Base-by-base conservation (phyloP, 53 echinoderm and acorn worm genomes). In the Zoroaster sp. region DNA sequence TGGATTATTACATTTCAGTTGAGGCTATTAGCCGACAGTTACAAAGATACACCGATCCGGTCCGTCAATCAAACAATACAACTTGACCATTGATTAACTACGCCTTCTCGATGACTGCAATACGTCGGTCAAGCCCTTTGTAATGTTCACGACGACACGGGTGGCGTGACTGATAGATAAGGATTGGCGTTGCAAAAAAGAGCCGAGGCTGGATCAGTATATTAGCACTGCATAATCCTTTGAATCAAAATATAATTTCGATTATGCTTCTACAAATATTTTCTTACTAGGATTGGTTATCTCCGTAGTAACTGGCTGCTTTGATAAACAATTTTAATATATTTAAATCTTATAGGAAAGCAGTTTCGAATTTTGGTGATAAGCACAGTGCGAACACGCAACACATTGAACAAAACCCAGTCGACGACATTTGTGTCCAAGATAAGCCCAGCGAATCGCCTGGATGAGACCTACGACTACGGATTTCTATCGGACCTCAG, bases 401-500 rank as follows among this genome's bases (percentile, higher is more conserved):
- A 69, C 28, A 87, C 94, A 3, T 33, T 94, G 21, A 93, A 87
- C 70, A 80, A 49, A 28, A 90, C 86, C 45, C 73, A 74, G 20
- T 36, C 41, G 25, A 66, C 53, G 0, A 63, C 52, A 8, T 74
- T 54, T 49, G 59, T 83, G 33, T 66, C 82, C 4, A 66, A 30
- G 11, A 66, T 82, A 44, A 66, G 82, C 43, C 66, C 82, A 28
- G 82, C 36, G 54, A 89, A 54, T 74, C 86, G 86, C 17, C 88
- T 87, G 18, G 87, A 94, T 30, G 90, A 92, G 49, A 83, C n/a
- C 37, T 74, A 53, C 53, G 76, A 77, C 74, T 93, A 93, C 13
- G 94, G 94, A 5, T 94, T 94, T 69, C 90, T 94, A 6, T 94
- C 94, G 0, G 92, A 94, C 36, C 37, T 73, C 13, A 49, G 83